Base-by-base conservation (phyloP, 1,140 invertebrate species). In the Drosophila grimshawi region DNA sequence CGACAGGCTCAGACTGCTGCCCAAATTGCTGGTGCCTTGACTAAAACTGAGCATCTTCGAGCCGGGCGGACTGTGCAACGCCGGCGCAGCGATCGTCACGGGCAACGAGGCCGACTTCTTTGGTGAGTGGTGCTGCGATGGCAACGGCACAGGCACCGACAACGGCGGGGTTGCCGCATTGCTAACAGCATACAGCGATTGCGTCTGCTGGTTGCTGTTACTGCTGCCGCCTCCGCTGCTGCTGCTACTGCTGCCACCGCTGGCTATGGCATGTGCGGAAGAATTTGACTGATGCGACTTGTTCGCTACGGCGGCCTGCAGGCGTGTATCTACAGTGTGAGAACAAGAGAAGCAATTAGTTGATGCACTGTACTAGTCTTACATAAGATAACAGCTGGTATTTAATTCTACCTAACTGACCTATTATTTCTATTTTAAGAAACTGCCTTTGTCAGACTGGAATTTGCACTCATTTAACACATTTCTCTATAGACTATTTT, bases 101-200 rank as follows among this genome's bases (percentile, higher is more conserved):
- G 91, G 91, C 78, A 92, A 78, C 30, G 91, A 92, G 43, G 80
- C 65, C 60, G 91, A 91, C 78, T 92, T 92, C 80, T 91, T 92
- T 90, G 91, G 91, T 76, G 91, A 90, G 11, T 80, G 82, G 48
- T 80, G 71, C 30, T 82, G 79, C n/a, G 75, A 29, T 33, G 77
- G 64, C 59, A 67, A 29, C 33, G 77, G 61, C 59, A 67, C 64
- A 10, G 60, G 43, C 63, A 75, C 67, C 8, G 76, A 55, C 7
- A 71, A 51, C 30, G 86, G 72, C 10, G 77, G 52, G 8, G 81
- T 68, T n/a, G 53, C 62, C 4, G 81, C 65, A 30, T 70, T 66
- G 60, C 52, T 59, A 39, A 62, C 76, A 3, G 10, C 39, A 29
- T 78, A 86, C 3, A 72, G 46, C 33, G 75, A 66, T 48, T 76